Base-by-base conservation (phyloP, 1,140 invertebrate species). In the Cyrtorhinus lividipennis region DNA sequence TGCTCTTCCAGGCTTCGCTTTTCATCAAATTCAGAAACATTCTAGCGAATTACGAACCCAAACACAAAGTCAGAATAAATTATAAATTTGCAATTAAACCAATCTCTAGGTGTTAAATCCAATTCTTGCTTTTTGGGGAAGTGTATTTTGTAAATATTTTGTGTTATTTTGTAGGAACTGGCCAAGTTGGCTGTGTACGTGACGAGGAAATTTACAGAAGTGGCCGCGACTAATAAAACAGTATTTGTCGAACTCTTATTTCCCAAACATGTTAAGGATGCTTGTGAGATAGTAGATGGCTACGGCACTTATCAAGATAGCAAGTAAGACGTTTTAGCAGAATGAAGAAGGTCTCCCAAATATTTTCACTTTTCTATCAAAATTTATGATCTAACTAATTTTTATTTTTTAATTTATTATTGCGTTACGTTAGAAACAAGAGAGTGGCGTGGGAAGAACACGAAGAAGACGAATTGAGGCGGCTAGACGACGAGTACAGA, bases 211-310 rank as follows among this genome's bases (percentile, higher is more conserved):
- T 97, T 98, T 76, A 80, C 85, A 56, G 84, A 88, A 77, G 75
- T 86, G 30, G 85, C 90, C 24, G 72, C 83, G 70, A 84, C 79
- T 66, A 95, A 95, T 78, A 80, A 79, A 63, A 93, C 93, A 77
- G 81, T 88, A 68, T 95, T 88, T 73, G 86, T 95, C 75, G 94
- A 98, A 76, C 74, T 94, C 66, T 76, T 97, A 67, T 98, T 98
- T 75, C 97, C 91, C 88, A 97, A 95, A 76, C 82, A 77, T 56
- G 76, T 79, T 24, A 83, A 81, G 69, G 91, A 93, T 67, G 86
- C 88, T 15, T 81, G 83, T 66, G 90, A 95, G 72, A 84, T 97
- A 67, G 85, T 90, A 72, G 80, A 87, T 56, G 94, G 92, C 62
- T 96, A 96, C 78, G 83, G 83, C 65, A 79, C 79, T 67, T 59